These are phyloP conservation scores for Samia ricini DNA, from an alignment of 1,140 invertebrate genomes.

Conservation along the genomic window DNA sequence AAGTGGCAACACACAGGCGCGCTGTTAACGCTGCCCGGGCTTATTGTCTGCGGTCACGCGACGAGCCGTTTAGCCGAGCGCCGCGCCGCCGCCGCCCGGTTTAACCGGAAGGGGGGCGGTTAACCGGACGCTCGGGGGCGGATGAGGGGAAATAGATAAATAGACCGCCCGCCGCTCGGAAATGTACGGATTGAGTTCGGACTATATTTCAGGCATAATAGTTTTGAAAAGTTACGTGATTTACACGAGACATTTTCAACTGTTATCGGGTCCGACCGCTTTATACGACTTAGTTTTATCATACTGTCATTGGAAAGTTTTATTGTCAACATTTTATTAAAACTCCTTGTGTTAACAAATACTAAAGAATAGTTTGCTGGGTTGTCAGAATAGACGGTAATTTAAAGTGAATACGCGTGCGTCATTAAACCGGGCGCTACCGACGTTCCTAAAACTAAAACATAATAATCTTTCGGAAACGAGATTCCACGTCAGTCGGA, in stretches of 20 bases:
- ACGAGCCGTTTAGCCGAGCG: conserved; percentile 75
- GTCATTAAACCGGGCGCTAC: conserved; percentile 17
- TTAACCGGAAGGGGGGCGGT: conserved; percentile 76
- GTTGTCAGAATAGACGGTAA: conserved; percentile 25
- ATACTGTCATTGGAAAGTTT: conserved; percentile 51
- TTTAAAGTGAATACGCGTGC: conserved; percentile 13
- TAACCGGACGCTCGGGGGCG: conserved; percentile 73
- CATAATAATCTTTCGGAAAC: conserved; percentile 47
- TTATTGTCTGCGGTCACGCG: conserved; percentile 77
- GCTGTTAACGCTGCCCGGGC: conserved; percentile 73
- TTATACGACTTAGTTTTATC: conserved; percentile 53
- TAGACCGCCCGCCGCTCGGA: conserved; percentile 73
- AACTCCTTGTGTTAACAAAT: neutral
- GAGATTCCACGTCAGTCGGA: conserved; percentile 40
- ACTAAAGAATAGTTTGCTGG: neutral
- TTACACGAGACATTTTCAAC: conserved; percentile 67
- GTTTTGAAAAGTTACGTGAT: conserved; percentile 74
- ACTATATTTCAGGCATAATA: conserved; percentile 76
- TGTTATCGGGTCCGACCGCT: conserved; percentile 54
- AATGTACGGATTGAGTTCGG: conserved; percentile 75
- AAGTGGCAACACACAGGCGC: conserved; percentile 76
- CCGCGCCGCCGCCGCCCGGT: conserved; percentile 68
- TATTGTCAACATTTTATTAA: conserved; percentile 40
- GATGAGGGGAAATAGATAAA: conserved; percentile 77
- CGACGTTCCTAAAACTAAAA: conserved; percentile 37